Evolutionary conservation across 2,797 vertebrate species (phyloP).

Genomic region (Valencia hispanica): DNA sequence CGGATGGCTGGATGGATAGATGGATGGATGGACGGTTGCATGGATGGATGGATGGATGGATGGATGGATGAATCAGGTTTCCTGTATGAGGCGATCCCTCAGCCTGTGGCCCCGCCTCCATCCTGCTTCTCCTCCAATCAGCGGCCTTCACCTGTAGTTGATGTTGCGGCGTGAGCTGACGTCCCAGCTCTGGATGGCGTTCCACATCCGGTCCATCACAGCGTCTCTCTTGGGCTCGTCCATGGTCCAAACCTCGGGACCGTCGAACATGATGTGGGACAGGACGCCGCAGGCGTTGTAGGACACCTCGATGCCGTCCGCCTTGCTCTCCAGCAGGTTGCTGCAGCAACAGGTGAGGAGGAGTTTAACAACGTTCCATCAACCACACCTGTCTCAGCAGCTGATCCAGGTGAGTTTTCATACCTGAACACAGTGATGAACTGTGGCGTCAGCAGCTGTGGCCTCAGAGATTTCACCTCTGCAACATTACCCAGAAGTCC

Average conservation of each 20-base stretch:
- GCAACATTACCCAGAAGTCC: conserved; percentile 97
- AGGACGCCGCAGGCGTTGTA: conserved; percentile 98
- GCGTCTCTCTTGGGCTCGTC: conserved; percentile 86
- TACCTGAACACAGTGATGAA: conserved; percentile 98
- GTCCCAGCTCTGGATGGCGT: conserved; percentile 97
- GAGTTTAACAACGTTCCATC: too few species aligned
- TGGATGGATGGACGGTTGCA: too few species aligned
- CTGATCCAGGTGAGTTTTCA: background rate
- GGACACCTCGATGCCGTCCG: conserved; percentile 97
- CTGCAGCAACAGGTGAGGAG: conserved; percentile 64
- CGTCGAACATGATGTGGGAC: conserved; percentile 98
- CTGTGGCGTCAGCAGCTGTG: conserved; percentile 94
- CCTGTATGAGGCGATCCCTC: too few species aligned
- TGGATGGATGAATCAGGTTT: too few species aligned
- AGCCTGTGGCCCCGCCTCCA: too few species aligned
- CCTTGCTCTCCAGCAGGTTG: conserved; percentile 95
- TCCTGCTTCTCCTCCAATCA: background rate
- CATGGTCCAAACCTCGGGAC: conserved; percentile 91
- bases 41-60: too few species aligned
- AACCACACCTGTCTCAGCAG: too few species aligned
- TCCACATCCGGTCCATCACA: conserved; percentile 96
- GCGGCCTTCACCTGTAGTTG: conserved; percentile 87
- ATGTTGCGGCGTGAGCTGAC: conserved; percentile 96
- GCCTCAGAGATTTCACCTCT: conserved; percentile 91
- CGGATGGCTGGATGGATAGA: too few species aligned